A percentile compares a stretch with the other conserved stretches of the same genome.
phyloP scores from a whole-genome alignment of 2,888 invertebrate species.

The Sthenelais limicola region DNA sequence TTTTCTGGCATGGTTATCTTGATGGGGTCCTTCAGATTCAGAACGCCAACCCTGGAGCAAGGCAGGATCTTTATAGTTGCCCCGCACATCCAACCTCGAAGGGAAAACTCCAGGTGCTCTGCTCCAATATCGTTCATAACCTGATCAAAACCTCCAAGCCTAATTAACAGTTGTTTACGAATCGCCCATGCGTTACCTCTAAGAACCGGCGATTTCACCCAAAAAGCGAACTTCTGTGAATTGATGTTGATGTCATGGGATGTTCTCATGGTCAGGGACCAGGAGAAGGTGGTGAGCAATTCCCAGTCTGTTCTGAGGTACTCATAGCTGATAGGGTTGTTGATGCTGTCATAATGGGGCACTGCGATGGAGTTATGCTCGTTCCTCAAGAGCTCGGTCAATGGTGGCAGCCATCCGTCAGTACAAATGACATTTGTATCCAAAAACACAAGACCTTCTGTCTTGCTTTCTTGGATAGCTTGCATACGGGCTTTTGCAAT shows the following conservation, averaged over 20 bases:
- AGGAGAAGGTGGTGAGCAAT: slow-evolving; percentile 46
- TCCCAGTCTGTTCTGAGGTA: slow-evolving; percentile 42
- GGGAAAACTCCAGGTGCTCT: slow-evolving; percentile 51
- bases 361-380: slow-evolving; percentile 48
- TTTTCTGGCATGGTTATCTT: slow-evolving; percentile 44
- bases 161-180: slow-evolving; percentile 44
- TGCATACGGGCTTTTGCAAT: slow-evolving; percentile 44
- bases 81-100: slow-evolving; percentile 52
- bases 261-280: slow-evolving; percentile 49
- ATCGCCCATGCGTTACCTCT: slow-evolving; percentile 52
- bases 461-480: slow-evolving; percentile 44
- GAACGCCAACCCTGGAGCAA: slow-evolving; percentile 53
- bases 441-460: slow-evolving; percentile 50
- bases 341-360: slow-evolving; percentile 52
- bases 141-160: slow-evolving; percentile 50
- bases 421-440: slow-evolving; percentile 48
- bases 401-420: slow-evolving; percentile 52
- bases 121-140: slow-evolving; percentile 49
- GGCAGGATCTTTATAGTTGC: slow-evolving; percentile 46
- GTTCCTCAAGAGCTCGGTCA: slow-evolving; percentile 43
- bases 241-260: slow-evolving; percentile 4
- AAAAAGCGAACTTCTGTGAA: slow-evolving; percentile 13
- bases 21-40: slow-evolving; percentile 51
- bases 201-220: slow-evolving; percentile 44
- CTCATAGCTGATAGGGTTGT: slow-evolving; percentile 52